phyloP scores from a whole-genome alignment of 2,888 invertebrate species.

The Fissipunctia ypsillon region DNA sequence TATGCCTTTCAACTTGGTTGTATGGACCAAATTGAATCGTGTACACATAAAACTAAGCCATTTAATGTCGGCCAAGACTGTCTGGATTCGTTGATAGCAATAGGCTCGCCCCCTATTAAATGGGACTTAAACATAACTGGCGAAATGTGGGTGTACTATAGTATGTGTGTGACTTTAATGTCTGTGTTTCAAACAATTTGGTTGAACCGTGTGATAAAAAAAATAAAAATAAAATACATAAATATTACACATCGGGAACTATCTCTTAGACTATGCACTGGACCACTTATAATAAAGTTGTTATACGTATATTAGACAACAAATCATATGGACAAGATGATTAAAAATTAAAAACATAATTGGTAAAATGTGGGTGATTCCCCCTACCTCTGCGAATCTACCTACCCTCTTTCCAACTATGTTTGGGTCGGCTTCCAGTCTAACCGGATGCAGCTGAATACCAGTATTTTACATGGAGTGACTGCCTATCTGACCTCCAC shows the following conservation, averaged over 20 bases:
- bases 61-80: background rate
- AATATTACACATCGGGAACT: slow-evolving; percentile 14
- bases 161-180: background rate
- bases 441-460: no score
- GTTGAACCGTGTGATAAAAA: background rate
- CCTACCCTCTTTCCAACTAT: background rate
- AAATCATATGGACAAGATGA: slow-evolving; percentile 16
- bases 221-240: background rate
- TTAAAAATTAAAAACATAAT: background rate
- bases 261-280: slow-evolving; percentile 52
- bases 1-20: background rate
- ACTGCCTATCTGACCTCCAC: background rate
- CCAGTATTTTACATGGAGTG: no score
- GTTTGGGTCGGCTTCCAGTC: background rate
- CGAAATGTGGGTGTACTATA: no score
- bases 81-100: background rate
- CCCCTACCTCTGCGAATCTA: background rate
- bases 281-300: slow-evolving; percentile 41
- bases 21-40: background rate
- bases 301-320: slow-evolving; percentile 19
- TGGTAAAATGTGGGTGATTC: no score
- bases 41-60: background rate
- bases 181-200: background rate
- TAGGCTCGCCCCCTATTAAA: background rate
- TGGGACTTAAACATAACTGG: no score